Evolutionary conservation across 2,888 invertebrate genomes (phyloP).

Genomic region (Watsonalla binaria): DNA sequence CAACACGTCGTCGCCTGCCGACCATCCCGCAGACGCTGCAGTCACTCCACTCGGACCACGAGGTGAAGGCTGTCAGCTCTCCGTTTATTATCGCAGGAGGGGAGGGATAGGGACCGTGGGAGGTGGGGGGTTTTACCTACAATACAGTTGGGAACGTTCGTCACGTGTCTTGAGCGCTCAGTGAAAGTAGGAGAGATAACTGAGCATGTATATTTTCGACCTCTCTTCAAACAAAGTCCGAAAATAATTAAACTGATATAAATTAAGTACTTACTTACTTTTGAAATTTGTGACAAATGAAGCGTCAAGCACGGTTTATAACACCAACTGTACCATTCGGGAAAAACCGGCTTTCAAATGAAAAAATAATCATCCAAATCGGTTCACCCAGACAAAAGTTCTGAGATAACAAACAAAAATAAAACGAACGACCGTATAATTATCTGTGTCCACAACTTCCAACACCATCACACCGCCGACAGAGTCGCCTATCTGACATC

Average conservation of each 20-base stretch:
- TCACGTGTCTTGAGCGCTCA: not conserved
- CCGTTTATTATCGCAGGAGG: conserved; percentile 5
- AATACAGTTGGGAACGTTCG: too few relatives aligned
- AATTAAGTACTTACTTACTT: too few relatives aligned
- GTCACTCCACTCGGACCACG: conserved; percentile 82
- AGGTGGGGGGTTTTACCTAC: conserved; percentile 35
- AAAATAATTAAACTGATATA: too few relatives aligned
- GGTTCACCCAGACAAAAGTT: too few relatives aligned
- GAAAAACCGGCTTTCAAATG: too few relatives aligned
- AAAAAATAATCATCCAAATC: too few relatives aligned
- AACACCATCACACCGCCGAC: conserved; percentile 59
- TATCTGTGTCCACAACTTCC: conserved; percentile 67
- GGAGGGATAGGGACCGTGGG: conserved; percentile 28
- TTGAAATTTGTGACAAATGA: too few relatives aligned
- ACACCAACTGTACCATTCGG: too few relatives aligned
- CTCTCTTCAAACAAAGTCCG: too few relatives aligned
- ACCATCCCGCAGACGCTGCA: conserved; percentile 80
- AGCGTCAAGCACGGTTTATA: too few relatives aligned
- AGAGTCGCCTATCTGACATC: conserved; percentile 65
- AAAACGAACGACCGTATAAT: conserved; percentile 42
- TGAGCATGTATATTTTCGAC: too few relatives aligned
- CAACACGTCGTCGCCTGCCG: conserved; percentile 78
- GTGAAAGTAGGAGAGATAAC: too few relatives aligned
- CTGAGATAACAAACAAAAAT: not conserved
- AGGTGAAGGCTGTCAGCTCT: conserved; percentile 63